These are phyloP conservation scores for Semnornis frantzii DNA, from an alignment of 2,113 vertebrate genomes.

Conservation along the genomic window DNA sequence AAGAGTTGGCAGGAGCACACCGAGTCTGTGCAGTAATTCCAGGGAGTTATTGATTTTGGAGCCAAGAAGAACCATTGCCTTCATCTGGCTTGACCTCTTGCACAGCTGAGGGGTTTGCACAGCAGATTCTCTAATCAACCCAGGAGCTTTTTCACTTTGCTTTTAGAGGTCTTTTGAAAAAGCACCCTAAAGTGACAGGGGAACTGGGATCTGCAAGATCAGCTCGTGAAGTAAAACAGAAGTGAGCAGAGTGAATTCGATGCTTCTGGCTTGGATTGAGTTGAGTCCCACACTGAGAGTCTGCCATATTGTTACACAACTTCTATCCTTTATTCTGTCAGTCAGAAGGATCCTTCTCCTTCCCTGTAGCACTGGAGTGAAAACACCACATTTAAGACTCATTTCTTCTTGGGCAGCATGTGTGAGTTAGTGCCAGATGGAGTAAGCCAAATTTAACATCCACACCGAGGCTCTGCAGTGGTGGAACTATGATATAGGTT, in stretches of 20 bases:
- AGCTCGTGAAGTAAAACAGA: background rate
- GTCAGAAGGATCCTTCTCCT: background rate
- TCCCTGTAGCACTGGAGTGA: background rate
- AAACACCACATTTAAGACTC: background rate
- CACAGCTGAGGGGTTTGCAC: background rate
- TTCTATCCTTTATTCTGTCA: slow-evolving; percentile 12
- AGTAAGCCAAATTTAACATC: background rate
- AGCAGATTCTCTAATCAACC: background rate
- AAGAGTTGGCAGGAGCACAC: background rate
- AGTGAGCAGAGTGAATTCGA: background rate
- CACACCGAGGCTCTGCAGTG: background rate
- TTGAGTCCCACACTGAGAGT: background rate
- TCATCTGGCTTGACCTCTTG: slow-evolving; percentile 25
- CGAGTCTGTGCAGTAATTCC: slow-evolving; percentile 32
- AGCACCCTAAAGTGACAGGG: background rate
- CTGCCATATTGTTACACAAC: background rate
- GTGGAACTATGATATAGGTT: background rate
- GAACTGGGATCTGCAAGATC: background rate
- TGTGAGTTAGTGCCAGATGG: background rate
- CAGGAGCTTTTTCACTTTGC: background rate
- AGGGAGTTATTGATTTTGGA: slow-evolving; percentile 46
- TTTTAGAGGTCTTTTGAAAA: background rate
- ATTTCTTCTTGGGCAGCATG: background rate
- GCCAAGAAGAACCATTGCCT: slow-evolving; percentile 15
- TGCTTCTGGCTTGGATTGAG: background rate